These are phyloP conservation scores for Anthoscopus minutus DNA, from an alignment of 2,113 vertebrate genomes.

Conservation along the genomic window DNA sequence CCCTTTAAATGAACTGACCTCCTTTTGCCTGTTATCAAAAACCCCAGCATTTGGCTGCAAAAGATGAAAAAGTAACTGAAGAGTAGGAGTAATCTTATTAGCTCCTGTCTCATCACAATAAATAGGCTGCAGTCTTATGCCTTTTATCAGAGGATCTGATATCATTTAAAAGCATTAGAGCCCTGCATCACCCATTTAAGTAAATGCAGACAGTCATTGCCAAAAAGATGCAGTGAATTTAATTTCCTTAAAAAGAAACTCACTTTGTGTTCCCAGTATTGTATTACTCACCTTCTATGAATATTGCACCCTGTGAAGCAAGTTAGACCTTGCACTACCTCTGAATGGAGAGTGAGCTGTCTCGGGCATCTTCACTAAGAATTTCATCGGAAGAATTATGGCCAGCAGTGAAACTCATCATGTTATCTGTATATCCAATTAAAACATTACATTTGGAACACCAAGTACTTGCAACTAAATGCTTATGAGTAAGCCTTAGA, in stretches of 20 bases:
- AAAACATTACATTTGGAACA: neutral
- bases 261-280: constrained; percentile 42
- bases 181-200: constrained; percentile 56
- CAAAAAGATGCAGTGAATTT: constrained; percentile 59
- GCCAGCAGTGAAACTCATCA: constrained; percentile 21
- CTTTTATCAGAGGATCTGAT: constrained; percentile 61
- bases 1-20: constrained; percentile 46
- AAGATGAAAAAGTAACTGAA: constrained; percentile 64
- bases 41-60: constrained; percentile 39
- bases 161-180: constrained; percentile 60
- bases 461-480: neutral
- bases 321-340: constrained; percentile 15
- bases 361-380: neutral
- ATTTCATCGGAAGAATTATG: neutral
- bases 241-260: constrained; percentile 53
- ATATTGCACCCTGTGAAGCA: constrained; percentile 3
- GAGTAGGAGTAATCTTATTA: constrained; percentile 63
- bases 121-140: constrained; percentile 62
- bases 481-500: neutral
- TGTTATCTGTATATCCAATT: constrained; percentile 30
- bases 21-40: constrained; percentile 46
- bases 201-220: constrained; percentile 46
- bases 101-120: constrained; percentile 63
- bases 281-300: constrained; percentile 55
- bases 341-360: neutral